These are phyloP conservation scores for Chaetura pelagica DNA, from an alignment of 2,113 vertebrate genomes.

Conservation along the genomic window DNA sequence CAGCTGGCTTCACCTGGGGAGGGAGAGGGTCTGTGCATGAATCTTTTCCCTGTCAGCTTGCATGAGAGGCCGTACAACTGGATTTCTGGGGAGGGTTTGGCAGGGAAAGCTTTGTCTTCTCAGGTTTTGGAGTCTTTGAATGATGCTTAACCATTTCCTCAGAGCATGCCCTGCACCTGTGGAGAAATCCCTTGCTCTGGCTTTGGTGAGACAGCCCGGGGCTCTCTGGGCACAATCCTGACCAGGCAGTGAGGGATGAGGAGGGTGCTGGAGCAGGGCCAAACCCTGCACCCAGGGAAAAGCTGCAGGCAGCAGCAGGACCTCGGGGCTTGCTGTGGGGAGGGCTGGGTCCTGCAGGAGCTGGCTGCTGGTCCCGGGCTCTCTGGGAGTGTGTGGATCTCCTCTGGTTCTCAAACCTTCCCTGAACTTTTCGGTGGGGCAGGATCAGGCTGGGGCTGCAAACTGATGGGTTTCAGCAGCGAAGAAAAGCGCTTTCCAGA, in stretches of 20 bases:
- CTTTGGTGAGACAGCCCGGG: accelerated
- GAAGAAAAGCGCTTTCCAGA: background rate
- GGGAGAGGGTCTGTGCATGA: background rate
- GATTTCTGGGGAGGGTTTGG: background rate
- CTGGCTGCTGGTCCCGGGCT: background rate
- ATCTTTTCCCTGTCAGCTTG: background rate
- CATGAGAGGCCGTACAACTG: background rate
- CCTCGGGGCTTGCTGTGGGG: background rate
- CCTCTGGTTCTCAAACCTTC: background rate
- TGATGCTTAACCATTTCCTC: background rate
- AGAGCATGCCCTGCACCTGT: background rate
- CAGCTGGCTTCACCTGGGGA: background rate
- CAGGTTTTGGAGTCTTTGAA: background rate
- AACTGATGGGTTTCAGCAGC: background rate
- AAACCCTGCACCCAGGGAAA: background rate
- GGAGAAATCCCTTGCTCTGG: background rate
- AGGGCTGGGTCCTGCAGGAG: background rate
- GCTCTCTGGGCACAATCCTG: accelerated
- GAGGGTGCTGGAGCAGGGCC: background rate
- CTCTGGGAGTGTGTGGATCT: accelerated
- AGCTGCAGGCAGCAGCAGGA: background rate
- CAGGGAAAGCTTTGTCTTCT: background rate
- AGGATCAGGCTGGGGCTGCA: background rate
- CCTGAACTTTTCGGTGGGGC: background rate
- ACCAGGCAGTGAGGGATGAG: accelerated